Base-by-base conservation (phyloP, 2,888 invertebrate species). In the Troglohyphantes excavatus region DNA sequence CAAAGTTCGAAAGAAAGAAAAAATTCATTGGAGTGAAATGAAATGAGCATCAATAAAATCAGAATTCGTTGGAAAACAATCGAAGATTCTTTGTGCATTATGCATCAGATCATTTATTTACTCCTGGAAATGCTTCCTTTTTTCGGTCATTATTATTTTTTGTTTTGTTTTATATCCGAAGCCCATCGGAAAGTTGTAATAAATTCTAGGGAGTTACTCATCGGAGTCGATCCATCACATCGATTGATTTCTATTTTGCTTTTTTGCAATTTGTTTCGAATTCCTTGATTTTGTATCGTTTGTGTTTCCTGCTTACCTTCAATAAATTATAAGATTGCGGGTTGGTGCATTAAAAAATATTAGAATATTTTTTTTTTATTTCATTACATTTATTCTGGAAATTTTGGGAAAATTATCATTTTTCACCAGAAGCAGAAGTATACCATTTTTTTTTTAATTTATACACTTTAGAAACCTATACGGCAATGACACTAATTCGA, bases 11-110 rank as follows among this genome's bases (percentile, higher is more conserved):
- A 61, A 23, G 5, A 27, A 78, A 43, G 21, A 78, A 26, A 39
- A 67, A 79, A n/a, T 43, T 46, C 65, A 67, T 79, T 65, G 63
- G 59, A 76, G 61, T 63, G 76, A n/a, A 79, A 70, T 67, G 81
- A 81, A 81, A 81, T 81, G 70, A 81, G 70, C 81, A 81, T 81
- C 53, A 46, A 68, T 81, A 81, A 81, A 68, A 81, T 70, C 70
- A 81, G 70, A 68, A 59, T 81, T 70, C 68, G 23, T n/a, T 53
- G 43, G 68, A 59, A 63, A 70, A 70, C 70, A 68, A 81, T 81
- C 81, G 53, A 23, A 70, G 59, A n/a, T 59, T 67, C 67, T 65
- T 59, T 29, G 68, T 81, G 59, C 65, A 81, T 81, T 81, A 81
- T 81, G 65, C 81, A 81, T 68, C 13, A 46, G 70, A 81, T 81